A percentile compares a stretch with the other conserved stretches of the same genome.
phyloP scores from a whole-genome alignment of 2,113 vertebrate genomes.

The Strix uralensis region DNA sequence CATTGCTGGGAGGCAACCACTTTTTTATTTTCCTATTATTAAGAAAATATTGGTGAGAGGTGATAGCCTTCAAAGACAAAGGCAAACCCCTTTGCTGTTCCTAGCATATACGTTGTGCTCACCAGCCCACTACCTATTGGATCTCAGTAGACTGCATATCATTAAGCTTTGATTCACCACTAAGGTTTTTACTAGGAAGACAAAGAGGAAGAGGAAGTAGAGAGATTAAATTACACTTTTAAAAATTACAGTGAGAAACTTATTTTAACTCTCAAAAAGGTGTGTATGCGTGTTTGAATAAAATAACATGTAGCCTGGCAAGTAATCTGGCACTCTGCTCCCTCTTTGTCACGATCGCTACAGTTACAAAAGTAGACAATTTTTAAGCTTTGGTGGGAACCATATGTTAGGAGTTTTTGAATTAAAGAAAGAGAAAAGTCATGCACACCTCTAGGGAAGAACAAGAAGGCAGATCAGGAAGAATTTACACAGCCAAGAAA shows the following conservation, averaged over 20 bases:
- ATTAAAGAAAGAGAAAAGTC: background rate
- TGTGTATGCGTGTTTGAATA: background rate
- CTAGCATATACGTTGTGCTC: background rate
- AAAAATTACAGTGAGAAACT: background rate
- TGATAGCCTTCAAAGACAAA: background rate
- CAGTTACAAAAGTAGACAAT: background rate
- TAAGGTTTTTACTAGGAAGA: background rate
- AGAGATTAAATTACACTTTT: background rate
- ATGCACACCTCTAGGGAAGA: slow-evolving; percentile 17
- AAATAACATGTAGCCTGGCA: background rate
- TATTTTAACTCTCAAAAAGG: background rate
- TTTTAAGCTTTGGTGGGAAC: slow-evolving; percentile 22
- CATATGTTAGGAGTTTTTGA: background rate
- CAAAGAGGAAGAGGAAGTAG: background rate
- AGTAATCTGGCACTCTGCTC: background rate
- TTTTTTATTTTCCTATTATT: background rate
- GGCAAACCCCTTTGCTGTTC: background rate
- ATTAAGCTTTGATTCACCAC: background rate
- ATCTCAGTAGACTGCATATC: background rate
- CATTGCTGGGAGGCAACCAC: background rate
- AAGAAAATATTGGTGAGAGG: background rate
- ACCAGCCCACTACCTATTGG: background rate
- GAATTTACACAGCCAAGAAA: slow-evolving; percentile 31
- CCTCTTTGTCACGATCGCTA: background rate
- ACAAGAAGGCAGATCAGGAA: background rate